phyloP scores from a whole-genome alignment of 2,113 vertebrate genomes.

The Phylloscopus trochiloides region DNA sequence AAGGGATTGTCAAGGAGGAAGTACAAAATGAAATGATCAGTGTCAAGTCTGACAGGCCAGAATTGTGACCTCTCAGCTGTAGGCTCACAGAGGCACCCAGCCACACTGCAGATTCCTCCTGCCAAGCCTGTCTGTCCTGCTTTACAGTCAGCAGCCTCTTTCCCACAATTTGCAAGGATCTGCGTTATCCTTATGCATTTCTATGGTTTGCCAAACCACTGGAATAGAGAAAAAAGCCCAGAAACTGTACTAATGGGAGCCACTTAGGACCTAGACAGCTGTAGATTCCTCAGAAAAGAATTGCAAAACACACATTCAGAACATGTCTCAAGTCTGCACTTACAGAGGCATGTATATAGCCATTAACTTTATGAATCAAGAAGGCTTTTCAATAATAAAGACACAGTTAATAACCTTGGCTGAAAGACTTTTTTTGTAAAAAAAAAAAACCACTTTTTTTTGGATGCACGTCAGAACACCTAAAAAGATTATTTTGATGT shows the following conservation, averaged over 20 bases:
- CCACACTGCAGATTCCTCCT: background rate
- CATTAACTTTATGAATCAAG: background rate
- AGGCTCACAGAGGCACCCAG: background rate
- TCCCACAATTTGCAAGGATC: slow-evolving; percentile 6
- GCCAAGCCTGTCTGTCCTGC: slow-evolving; percentile 25
- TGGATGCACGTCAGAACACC: background rate
- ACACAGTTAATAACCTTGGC: background rate
- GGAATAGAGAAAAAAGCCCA: background rate
- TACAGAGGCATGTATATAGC: background rate
- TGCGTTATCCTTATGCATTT: background rate
- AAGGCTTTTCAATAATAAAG: background rate
- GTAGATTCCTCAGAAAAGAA: background rate
- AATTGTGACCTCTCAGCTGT: slow-evolving; percentile 18
- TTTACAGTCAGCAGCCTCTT: background rate
- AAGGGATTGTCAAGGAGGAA: background rate
- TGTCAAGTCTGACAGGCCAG: background rate
- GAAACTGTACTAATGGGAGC: background rate
- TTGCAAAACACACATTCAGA: background rate
- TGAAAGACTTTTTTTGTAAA: background rate
- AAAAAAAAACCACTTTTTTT: background rate
- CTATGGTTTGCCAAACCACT: background rate
- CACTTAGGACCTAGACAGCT: background rate
- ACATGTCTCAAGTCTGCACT: background rate
- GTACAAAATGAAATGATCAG: background rate
- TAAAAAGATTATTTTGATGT: background rate